These are phyloP conservation scores for Epinotia demarniana DNA, from an alignment of 2,888 invertebrate species.

Conservation along the genomic window DNA sequence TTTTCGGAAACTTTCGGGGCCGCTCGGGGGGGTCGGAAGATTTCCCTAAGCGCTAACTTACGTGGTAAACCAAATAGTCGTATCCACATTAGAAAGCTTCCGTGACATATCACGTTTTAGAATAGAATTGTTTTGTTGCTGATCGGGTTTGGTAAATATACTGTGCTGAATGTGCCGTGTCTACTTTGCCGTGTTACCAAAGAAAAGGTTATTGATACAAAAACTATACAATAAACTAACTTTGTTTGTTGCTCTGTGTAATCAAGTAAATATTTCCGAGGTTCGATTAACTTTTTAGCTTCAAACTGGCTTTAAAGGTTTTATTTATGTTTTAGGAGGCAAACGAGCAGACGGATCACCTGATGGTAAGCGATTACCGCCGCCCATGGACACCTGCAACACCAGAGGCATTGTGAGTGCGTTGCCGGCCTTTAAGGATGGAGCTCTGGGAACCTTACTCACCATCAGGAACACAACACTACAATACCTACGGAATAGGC, in stretches of 20 bases:
- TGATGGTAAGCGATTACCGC: no score
- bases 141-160: constrained; percentile 14
- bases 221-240: background rate
- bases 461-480: no score
- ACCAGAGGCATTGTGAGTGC: no score
- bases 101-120: background rate
- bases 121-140: background rate
- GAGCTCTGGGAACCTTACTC: no score
- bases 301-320: no score
- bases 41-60: constrained; percentile 11
- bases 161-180: background rate
- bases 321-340: no score
- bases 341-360: no score
- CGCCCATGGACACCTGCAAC: no score
- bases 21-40: constrained; percentile 2
- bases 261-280: background rate
- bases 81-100: background rate
- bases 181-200: background rate
- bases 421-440: no score
- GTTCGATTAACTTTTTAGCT: no score
- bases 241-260: background rate
- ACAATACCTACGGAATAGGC: no score
- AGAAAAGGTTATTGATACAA: constrained; percentile 5
- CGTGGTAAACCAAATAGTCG: background rate
- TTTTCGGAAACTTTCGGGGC: constrained; percentile 19